Evolutionary conservation across 2,113 vertebrate species (phyloP).

Genomic region (Argyrosomus japonicus): DNA sequence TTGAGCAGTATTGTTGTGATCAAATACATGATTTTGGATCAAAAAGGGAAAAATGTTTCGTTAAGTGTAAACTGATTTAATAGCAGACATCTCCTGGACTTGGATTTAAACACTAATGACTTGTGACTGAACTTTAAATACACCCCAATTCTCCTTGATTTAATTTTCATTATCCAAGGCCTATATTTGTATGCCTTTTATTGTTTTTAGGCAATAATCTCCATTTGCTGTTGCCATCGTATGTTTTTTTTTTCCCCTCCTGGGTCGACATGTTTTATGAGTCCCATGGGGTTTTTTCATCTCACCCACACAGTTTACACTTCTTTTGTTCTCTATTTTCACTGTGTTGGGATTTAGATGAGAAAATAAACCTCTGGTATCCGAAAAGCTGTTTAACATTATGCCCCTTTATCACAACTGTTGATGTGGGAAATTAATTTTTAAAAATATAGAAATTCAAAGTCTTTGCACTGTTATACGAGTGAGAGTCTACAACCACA

Average conservation of each 20-base stretch:
- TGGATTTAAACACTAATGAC: slow-evolving; percentile 11
- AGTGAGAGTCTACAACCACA: background rate
- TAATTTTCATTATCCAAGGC: background rate
- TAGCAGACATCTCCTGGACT: background rate
- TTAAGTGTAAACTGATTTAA: slow-evolving; percentile 18
- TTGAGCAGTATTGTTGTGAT: background rate
- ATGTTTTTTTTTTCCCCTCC: background rate
- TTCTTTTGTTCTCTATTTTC: slow-evolving; percentile 47
- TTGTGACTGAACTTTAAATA: slow-evolving; percentile 10
- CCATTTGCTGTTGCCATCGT: slow-evolving; percentile 9
- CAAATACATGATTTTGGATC: background rate
- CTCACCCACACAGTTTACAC: slow-evolving; percentile 40
- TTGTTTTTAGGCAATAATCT: slow-evolving; percentile 29
- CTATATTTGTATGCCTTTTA: background rate
- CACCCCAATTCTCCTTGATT: background rate
- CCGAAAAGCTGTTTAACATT: background rate
- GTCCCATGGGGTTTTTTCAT: slow-evolving; percentile 20
- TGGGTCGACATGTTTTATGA: slow-evolving; percentile 40
- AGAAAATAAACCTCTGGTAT: slow-evolving; percentile 18
- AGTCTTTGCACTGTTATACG: background rate
- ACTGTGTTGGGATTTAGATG: slow-evolving; percentile 6
- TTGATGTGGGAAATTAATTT: background rate
- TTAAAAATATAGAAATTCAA: background rate
- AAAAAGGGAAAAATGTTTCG: background rate
- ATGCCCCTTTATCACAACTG: slow-evolving; percentile 1